Evolutionary conservation across 2,888 invertebrate species (phyloP).

Genomic region (Dolichopus griseipennis): DNA sequence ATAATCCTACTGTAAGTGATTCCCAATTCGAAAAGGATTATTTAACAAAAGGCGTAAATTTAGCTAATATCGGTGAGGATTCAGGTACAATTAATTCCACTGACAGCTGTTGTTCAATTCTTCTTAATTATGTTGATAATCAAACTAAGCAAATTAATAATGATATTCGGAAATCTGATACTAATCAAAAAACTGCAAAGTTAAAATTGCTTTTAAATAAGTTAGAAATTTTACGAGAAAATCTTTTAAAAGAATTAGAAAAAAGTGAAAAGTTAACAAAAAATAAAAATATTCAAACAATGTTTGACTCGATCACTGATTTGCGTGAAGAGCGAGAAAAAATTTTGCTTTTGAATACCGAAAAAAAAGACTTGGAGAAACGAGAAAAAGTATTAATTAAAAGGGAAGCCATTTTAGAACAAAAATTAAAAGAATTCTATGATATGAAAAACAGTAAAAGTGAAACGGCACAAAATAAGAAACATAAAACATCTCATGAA

Average conservation of each 20-base stretch:
- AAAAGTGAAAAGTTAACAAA: conserved; percentile 13
- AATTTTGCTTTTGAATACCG: conserved; percentile 22
- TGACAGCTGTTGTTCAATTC: conserved; percentile 36
- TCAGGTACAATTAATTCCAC: conserved; percentile 25
- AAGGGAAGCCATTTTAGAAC: conserved; percentile 31
- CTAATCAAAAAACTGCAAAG: conserved; percentile 28
- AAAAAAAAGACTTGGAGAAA: conserved; percentile 20
- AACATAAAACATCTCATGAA: conserved; percentile 14
- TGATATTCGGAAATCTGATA: conserved; percentile 30
- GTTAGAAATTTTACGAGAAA: conserved; percentile 32
- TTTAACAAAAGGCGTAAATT: conserved; percentile 14
- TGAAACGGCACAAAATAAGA: conserved; percentile 5
- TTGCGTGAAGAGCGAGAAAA: conserved; percentile 31
- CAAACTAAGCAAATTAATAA: conserved; percentile 34
- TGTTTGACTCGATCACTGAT: conserved; percentile 27
- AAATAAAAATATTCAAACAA: conserved; percentile 16
- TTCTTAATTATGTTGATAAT: conserved; percentile 37
- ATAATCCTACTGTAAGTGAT: conserved; percentile 8
- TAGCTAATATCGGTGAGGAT: conserved; percentile 7
- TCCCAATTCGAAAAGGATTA: neutral
- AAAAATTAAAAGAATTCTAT: conserved; percentile 28
- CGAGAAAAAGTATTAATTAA: conserved; percentile 31
- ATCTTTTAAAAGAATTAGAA: conserved; percentile 32
- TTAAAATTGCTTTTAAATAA: conserved; percentile 30
- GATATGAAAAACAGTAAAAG: conserved; percentile 21